Evolutionary conservation across 2,797 vertebrate genomes (phyloP).

Genomic region (Clamator glandarius): DNA sequence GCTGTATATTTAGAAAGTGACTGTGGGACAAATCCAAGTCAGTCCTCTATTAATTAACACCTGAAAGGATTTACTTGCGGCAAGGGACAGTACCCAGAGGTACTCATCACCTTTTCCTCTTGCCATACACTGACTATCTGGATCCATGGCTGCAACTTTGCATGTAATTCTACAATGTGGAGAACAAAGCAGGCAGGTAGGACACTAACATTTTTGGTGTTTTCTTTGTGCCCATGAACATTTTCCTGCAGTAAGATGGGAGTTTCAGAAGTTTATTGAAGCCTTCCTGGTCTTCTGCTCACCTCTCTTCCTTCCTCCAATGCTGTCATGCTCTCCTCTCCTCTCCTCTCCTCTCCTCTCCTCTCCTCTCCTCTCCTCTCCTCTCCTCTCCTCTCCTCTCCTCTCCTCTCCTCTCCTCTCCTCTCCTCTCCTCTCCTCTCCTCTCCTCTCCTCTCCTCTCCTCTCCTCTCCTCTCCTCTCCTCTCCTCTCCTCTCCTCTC

Average conservation of each 20-base stretch:
- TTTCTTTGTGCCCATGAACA: background rate
- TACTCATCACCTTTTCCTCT: background rate
- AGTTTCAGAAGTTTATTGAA: background rate
- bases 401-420: too few species aligned
- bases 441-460: too few species aligned
- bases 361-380: too few species aligned
- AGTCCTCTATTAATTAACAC: background rate
- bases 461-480: too few species aligned
- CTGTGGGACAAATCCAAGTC: slow-evolving; percentile 27
- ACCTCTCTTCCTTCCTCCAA: background rate
- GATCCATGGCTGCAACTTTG: background rate
- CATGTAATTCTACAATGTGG: background rate
- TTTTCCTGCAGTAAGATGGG: background rate
- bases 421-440: too few species aligned
- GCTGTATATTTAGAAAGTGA: slow-evolving; percentile 47
- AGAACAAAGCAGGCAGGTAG: background rate
- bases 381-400: background rate
- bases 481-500: too few species aligned
- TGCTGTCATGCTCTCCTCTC: too few species aligned
- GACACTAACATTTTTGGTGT: background rate
- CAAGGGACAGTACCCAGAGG: background rate
- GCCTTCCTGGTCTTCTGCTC: too few species aligned
- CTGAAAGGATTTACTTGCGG: slow-evolving; percentile 21
- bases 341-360: too few species aligned
- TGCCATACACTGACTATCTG: background rate